Conservation (phyloP, 2,113 vertebrate species). For the Chaetops frenatus region DNA sequence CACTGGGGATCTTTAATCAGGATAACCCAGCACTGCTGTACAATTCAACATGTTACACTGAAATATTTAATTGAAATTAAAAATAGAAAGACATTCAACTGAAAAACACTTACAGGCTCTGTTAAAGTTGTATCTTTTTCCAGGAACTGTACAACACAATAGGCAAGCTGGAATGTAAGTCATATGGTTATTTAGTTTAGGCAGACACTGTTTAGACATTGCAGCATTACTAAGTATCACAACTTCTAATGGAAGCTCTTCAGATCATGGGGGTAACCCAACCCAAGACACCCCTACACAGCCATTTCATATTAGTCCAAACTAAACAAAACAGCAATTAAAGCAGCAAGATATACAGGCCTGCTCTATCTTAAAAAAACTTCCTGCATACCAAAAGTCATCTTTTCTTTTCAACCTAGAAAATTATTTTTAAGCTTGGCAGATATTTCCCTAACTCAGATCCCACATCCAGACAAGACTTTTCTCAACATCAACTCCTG, state of each 20-base stretch:
- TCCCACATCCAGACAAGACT: background rate
- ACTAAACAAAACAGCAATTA: slow-evolving; percentile 36
- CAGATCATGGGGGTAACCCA: background rate
- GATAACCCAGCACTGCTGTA: background rate
- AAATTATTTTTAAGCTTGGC: background rate
- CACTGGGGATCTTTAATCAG: background rate
- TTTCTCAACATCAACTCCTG: background rate
- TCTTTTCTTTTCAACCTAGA: background rate
- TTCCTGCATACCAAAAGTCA: background rate
- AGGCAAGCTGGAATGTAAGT: slow-evolving; percentile 84
- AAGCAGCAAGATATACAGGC: background rate
- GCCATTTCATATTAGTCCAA: slow-evolving; percentile 1
- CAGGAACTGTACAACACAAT: slow-evolving; percentile 98
- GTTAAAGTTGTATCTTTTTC: slow-evolving; percentile 97
- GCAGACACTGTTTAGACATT: background rate
- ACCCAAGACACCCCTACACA: background rate
- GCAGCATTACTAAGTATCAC: background rate
- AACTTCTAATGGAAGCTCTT: background rate
- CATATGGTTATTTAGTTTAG: slow-evolving; percentile 22
- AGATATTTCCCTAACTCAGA: background rate
- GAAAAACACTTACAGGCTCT: slow-evolving; percentile 82
- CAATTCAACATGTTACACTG: background rate
- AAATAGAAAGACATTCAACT: background rate
- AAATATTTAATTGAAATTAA: background rate
- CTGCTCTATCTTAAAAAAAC: background rate